Conservation (phyloP, 2,888 invertebrate genomes). For the Phengaris arion region DNA sequence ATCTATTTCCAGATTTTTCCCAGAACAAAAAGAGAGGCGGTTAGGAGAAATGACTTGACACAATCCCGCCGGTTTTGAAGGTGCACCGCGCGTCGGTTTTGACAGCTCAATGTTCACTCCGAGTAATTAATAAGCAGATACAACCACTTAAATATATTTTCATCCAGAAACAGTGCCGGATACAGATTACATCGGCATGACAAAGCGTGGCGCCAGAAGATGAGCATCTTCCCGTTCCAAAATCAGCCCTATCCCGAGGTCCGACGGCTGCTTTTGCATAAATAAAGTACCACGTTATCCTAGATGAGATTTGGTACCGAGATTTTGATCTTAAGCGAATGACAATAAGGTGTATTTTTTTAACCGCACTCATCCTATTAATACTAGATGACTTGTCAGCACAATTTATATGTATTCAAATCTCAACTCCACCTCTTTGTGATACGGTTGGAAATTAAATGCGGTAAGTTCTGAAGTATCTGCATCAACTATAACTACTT, state of each 20-base stretch:
- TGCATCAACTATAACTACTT: conserved; percentile 64
- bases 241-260: conserved; percentile 40
- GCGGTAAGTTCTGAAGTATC: conserved; percentile 56
- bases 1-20: conserved; percentile 5
- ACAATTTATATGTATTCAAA: conserved; percentile 42
- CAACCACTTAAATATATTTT: conserved; percentile 78
- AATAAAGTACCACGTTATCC: neutral
- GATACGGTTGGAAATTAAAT: conserved; percentile 45
- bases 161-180: conserved; percentile 78
- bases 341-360: conserved; percentile 44
- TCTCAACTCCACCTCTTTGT: conserved; percentile 32
- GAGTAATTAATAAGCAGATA: conserved; percentile 79
- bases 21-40: neutral
- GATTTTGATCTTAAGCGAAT: conserved; percentile 35
- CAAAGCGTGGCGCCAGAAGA: conserved; percentile 76
- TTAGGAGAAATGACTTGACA: conserved; percentile 9
- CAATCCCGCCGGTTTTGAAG: conserved; percentile 8
- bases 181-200: conserved; percentile 77
- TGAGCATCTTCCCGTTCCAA: conserved; percentile 40
- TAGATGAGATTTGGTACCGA: conserved; percentile 31
- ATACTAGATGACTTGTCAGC: conserved; percentile 62
- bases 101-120: conserved; percentile 72
- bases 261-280: conserved; percentile 30
- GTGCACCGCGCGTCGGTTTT: conserved; percentile 62
- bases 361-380: conserved; percentile 43